Base-by-base conservation (phyloP, 2,797 vertebrate genomes). In the Astyanax mexicanus region DNA sequence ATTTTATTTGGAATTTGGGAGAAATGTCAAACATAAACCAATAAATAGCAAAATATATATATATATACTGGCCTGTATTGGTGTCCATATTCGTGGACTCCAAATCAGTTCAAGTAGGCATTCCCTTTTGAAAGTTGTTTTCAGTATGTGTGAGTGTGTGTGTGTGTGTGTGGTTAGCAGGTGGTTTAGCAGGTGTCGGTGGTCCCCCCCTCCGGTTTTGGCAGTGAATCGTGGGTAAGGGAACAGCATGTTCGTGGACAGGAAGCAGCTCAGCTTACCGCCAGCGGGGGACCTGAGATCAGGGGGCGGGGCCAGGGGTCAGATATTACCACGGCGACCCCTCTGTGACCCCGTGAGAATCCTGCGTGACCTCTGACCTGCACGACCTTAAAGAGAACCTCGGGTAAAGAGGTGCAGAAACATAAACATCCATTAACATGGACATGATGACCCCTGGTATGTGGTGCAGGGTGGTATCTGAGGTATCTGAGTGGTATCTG, bases 111-210 rank as follows among this genome's bases (percentile, higher is more conserved):
- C 40, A 42, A 12, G 40, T 13, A 13, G 11, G 3, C 40, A 3
- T 13, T 42, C 11, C 40, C 40, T 42, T 42, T 12, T 42, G 4
- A 40, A 12, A 42, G 44, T n/a, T 45, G 44, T 47, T 15, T n/a
- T n/a, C n/a, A n/a, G 44, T n/a, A 44, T 17, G 12, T 44, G 44
- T 47, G 44, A 47, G 17, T 47, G 29, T 35, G 57, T 45, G 13
- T 29, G 17, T 49, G 45, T n/a, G 47, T 51, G 29, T 37, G 47
- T 32, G 45, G 37, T 25, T 21, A 69, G 35, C 67, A 69, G 60
- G 60, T 62, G 60, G 45, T 37, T 25, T 21, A 69, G 35, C 67
- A 69, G 60, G 60, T 62, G 60, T 62, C 60, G 40, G 60, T 62
- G 60, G n/a, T n/a, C n/a, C n/a, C 9, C 17, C n/a, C 58, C 58